Evolutionary conservation across 23 tunicate species (phyloP).

Genomic region (Botrylloides violaceus): DNA sequence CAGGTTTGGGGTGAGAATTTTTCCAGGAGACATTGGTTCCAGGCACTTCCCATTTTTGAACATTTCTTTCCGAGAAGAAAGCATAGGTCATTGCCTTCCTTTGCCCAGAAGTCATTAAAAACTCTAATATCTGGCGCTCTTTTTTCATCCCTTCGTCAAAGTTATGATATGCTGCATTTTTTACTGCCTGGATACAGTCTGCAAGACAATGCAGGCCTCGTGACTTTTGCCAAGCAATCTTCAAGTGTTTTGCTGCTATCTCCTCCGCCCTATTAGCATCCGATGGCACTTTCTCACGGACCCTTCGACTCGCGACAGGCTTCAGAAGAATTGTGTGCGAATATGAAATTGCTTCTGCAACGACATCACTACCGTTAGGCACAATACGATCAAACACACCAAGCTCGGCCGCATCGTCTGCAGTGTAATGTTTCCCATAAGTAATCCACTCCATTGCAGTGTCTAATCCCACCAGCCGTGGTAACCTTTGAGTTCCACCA

Average conservation of each 20-base stretch:
- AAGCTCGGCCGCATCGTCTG: conserved; percentile 15
- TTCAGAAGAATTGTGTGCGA: not conserved
- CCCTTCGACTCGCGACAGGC: conserved; percentile 1
- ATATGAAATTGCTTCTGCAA: conserved; percentile 9
- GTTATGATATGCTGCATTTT: not conserved
- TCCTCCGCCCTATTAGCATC: conserved; percentile 24
- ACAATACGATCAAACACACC: conserved; percentile 30
- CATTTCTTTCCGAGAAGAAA: conserved; percentile 65
- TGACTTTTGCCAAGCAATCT: conserved; percentile 14
- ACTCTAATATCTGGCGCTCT: conserved; percentile 14
- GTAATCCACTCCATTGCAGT: conserved; percentile 37
- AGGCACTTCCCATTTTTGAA: conserved; percentile 47
- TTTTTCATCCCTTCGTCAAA: conserved; percentile 44
- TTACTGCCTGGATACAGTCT: conserved; percentile 38
- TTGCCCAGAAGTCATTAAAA: conserved; percentile 43
- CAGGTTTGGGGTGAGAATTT: conserved; percentile 27
- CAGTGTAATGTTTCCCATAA: conserved; percentile 51
- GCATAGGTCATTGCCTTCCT: conserved; percentile 49
- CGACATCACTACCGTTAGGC: conserved; percentile 15
- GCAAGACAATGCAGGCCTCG: conserved; percentile 60
- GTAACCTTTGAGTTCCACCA: conserved; percentile 75
- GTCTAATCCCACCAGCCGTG: conserved; percentile 43
- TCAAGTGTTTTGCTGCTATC: conserved; percentile 17
- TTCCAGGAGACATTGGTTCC: conserved; percentile 11
- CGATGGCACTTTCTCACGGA: conserved; percentile 1